These are phyloP conservation scores for Tachysurus vachellii DNA, from an alignment of 2,113 vertebrate genomes.

Conservation along the genomic window DNA sequence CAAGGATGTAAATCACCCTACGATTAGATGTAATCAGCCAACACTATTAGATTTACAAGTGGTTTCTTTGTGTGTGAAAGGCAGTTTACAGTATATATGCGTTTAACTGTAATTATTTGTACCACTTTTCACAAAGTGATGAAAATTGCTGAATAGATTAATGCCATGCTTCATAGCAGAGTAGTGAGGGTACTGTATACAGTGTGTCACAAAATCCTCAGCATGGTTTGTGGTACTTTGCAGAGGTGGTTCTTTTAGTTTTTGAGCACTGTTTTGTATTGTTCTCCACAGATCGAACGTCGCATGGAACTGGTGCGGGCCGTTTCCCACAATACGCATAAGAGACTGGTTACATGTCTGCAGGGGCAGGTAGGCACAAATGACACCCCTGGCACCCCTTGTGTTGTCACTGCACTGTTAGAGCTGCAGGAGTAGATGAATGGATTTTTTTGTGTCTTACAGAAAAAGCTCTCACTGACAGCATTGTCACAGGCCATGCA, in stretches of 20 bases:
- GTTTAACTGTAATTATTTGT: neutral
- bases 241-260: too few relatives aligned
- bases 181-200: neutral
- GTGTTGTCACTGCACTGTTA: neutral
- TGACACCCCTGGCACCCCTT: neutral
- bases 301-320: constrained; percentile 90
- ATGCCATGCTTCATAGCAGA: neutral
- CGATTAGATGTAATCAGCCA: constrained; percentile 20
- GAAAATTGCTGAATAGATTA: constrained; percentile 4
- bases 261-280: constrained; percentile 10
- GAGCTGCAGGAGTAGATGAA: neutral
- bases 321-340: constrained; percentile 91
- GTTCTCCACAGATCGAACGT: constrained; percentile 82
- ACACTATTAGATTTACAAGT: neutral
- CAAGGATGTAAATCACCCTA: constrained; percentile 56
- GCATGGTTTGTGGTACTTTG: neutral
- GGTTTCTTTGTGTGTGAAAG: neutral
- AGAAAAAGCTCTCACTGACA: constrained; percentile 95
- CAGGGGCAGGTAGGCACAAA: constrained; percentile 94
- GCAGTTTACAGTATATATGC: neutral
- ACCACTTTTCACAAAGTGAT: neutral
- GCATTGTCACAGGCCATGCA: constrained; percentile 91
- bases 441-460: constrained; percentile 19
- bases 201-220: neutral
- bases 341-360: constrained; percentile 85